Percentiles rank a stretch among this genome's conserved stretches.
phyloP scores from a whole-genome alignment of 2,113 vertebrate species.

The Elanus axillaris region DNA sequence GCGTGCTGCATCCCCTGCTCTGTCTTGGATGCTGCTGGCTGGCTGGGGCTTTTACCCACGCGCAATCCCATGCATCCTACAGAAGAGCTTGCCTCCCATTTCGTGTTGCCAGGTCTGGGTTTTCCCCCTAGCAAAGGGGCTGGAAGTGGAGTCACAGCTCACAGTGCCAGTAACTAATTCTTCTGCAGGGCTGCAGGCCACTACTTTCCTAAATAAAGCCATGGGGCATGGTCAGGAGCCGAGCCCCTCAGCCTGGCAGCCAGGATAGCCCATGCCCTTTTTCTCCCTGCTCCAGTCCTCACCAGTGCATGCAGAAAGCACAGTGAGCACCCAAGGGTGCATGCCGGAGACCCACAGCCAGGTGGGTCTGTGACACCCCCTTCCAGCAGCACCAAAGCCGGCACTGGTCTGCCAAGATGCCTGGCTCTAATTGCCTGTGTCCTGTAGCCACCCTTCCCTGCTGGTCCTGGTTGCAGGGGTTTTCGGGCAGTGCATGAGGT shows the following conservation, averaged over 20 bases:
- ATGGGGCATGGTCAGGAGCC: background rate
- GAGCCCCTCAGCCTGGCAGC: background rate
- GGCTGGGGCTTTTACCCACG: background rate
- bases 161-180: background rate
- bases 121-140: background rate
- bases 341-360: background rate
- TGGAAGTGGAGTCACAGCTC: background rate
- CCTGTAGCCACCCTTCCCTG: background rate
- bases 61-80: background rate
- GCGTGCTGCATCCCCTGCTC: background rate
- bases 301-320: background rate
- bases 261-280: background rate
- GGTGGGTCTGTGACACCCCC: background rate
- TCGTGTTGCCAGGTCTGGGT: background rate
- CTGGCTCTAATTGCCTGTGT: fast-evolving
- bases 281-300: background rate
- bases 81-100: background rate
- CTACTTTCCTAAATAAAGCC: background rate
- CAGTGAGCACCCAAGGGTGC: background rate
- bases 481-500: background rate
- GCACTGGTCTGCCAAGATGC: fast-evolving
- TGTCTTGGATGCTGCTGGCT: background rate
- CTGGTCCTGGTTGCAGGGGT: fast-evolving
- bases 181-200: background rate
- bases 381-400: background rate